A percentile compares a stretch with the other conserved stretches of the same genome.
phyloP scores from a whole-genome alignment of 2,888 invertebrate species.

The Therioaphis trifolii region DNA sequence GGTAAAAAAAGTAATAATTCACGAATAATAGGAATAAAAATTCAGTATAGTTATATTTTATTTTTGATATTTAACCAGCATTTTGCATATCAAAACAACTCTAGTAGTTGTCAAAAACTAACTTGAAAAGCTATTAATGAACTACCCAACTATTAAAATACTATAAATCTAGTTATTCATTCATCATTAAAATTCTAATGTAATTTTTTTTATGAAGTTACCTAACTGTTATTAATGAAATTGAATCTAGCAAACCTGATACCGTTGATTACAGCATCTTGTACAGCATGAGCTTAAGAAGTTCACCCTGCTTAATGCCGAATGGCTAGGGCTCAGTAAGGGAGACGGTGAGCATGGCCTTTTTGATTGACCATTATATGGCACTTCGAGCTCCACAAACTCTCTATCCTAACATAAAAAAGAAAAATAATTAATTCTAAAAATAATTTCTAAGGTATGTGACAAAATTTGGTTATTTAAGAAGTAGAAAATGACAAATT shows the following conservation, averaged over 20 bases:
- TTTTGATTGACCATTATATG: constrained; percentile 93
- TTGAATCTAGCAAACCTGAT: constrained; percentile 76
- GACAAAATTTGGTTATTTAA: background rate
- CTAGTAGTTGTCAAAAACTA: too few relatives aligned
- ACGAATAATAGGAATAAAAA: too few relatives aligned
- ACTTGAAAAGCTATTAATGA: too few relatives aligned
- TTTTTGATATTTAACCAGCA: too few relatives aligned
- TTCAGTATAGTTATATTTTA: too few relatives aligned
- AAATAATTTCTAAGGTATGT: background rate
- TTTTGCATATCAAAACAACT: too few relatives aligned
- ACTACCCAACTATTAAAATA: too few relatives aligned
- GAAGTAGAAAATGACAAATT: background rate
- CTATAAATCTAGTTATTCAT: too few relatives aligned
- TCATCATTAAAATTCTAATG: too few relatives aligned
- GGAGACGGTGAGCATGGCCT: constrained; percentile 90
- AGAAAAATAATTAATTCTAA: constrained; percentile 8
- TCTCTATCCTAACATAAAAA: constrained; percentile 83
- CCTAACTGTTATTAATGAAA: constrained; percentile 62
- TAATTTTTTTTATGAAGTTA: too few relatives aligned
- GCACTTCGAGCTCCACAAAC: constrained; percentile 95
- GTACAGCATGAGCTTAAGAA: constrained; percentile 85
- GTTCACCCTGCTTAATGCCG: constrained; percentile 78
- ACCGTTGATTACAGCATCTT: constrained; percentile 84
- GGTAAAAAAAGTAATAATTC: too few relatives aligned
- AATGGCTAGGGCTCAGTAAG: constrained; percentile 87